These are phyloP conservation scores for Coluber constrictor DNA, from an alignment of 2,797 vertebrate genomes.

Conservation along the genomic window DNA sequence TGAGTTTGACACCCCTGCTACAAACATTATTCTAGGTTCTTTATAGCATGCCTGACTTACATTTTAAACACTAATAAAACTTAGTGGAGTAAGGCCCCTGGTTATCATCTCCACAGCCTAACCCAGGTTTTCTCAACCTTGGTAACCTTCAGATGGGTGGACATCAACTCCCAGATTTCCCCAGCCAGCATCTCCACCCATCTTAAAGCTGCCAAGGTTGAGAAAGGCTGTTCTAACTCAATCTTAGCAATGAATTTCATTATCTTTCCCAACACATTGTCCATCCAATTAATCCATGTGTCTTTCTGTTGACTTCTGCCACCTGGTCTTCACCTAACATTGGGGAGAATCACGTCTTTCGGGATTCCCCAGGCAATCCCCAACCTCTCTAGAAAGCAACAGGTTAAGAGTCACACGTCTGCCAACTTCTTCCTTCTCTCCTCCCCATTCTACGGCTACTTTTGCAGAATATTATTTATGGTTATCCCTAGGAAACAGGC, in stretches of 20 bases:
- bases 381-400: background rate
- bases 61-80: background rate
- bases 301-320: background rate
- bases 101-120: background rate
- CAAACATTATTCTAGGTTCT: background rate
- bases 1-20: background rate
- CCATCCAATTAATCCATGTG: background rate
- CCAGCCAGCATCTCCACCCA: background rate
- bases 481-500: slow-evolving; percentile 21
- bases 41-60: background rate
- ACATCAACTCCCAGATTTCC: background rate
- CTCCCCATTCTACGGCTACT: background rate
- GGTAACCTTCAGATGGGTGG: background rate
- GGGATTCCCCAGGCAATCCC: background rate
- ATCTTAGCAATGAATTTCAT: too few species aligned
- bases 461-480: background rate
- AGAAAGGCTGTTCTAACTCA: background rate
- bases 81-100: background rate
- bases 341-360: background rate
- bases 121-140: background rate
- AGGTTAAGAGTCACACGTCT: background rate
- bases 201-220: background rate
- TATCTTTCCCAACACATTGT: background rate
- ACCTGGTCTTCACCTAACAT: background rate
- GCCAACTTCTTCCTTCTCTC: background rate